Conservation (phyloP, 2,113 vertebrate species). For the Ageneiosus marmoratus region DNA sequence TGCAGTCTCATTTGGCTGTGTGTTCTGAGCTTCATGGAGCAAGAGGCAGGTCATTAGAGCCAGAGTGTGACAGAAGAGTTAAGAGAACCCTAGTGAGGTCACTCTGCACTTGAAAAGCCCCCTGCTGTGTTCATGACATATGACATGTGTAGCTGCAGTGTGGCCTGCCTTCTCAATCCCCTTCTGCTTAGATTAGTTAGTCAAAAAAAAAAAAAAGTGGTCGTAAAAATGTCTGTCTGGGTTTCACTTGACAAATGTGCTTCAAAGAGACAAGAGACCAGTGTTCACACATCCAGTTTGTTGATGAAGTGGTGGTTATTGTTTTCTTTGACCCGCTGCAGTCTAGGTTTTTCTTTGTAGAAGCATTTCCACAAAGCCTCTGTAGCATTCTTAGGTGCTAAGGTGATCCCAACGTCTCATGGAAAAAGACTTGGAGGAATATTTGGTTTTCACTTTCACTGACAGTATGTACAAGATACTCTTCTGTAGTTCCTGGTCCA, state of each 20-base stretch:
- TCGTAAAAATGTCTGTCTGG: slow-evolving; percentile 5
- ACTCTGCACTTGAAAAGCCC: slow-evolving; percentile 44
- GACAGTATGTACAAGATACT: not conserved
- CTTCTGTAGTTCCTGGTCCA: not conserved
- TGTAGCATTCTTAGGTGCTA: not conserved
- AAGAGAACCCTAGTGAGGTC: slow-evolving; percentile 42
- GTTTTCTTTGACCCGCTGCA: not conserved
- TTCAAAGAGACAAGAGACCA: slow-evolving; percentile 13
- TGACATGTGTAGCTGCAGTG: slow-evolving; percentile 27
- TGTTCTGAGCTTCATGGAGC: slow-evolving; percentile 16
- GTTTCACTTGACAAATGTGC: slow-evolving; percentile 26
- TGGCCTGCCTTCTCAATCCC: slow-evolving; percentile 16
- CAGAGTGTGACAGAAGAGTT: slow-evolving; percentile 46
- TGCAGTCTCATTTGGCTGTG: slow-evolving; percentile 6
- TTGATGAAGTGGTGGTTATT: not conserved
- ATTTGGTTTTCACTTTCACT: not conserved
- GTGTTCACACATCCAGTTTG: not conserved
- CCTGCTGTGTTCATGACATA: slow-evolving; percentile 32
- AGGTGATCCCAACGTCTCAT: not conserved
- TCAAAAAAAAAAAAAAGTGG: slow-evolving; percentile 7
- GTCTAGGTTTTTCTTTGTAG: not conserved
- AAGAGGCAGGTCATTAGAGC: slow-evolving; percentile 32
- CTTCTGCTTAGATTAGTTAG: slow-evolving; percentile 34
- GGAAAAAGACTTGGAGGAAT: not conserved
- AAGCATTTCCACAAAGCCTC: not conserved